A percentile compares a stretch with the other conserved stretches of the same genome.
Evolutionary conservation across 1,140 invertebrate genomes (phyloP).

Genomic region (Scaptomyza pallida): DNA sequence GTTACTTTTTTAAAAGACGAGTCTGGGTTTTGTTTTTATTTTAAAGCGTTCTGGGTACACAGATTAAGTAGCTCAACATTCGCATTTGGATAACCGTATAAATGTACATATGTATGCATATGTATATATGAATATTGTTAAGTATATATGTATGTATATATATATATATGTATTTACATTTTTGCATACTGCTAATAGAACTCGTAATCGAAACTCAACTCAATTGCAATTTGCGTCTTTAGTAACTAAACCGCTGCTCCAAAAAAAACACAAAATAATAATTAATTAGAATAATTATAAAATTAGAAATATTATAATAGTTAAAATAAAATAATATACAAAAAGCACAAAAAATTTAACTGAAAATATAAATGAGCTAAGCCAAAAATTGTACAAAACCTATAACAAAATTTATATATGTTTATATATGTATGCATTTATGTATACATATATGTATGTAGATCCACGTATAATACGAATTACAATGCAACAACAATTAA

Average conservation of each 20-base stretch:
- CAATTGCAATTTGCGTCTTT: conserved; percentile 47
- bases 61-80: conserved; percentile 70
- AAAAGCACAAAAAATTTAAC: conserved; percentile 14
- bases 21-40: conserved; percentile 7
- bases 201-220: conserved; percentile 37
- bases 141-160: conserved; percentile 29
- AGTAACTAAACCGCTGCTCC: conserved; percentile 59
- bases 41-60: conserved; percentile 52
- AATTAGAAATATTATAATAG: conserved; percentile 16
- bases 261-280: conserved; percentile 26
- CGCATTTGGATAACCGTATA: conserved; percentile 37
- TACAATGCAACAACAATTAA: conserved; percentile 4
- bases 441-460: conserved; percentile 1
- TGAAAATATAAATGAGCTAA: not conserved
- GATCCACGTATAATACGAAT: conserved; percentile 1
- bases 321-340: conserved; percentile 10
- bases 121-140: conserved; percentile 26
- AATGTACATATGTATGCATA: conserved; percentile 41
- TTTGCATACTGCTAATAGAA: conserved; percentile 38
- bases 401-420: conserved; percentile 3
- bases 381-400: conserved; percentile 6
- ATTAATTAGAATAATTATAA: conserved; percentile 26
- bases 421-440: not conserved
- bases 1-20: conserved; percentile 16
- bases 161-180: conserved; percentile 43